These are phyloP conservation scores for Chiropotes sagulatus DNA, from an alignment of 2,797 vertebrate genomes.

Conservation along the genomic window DNA sequence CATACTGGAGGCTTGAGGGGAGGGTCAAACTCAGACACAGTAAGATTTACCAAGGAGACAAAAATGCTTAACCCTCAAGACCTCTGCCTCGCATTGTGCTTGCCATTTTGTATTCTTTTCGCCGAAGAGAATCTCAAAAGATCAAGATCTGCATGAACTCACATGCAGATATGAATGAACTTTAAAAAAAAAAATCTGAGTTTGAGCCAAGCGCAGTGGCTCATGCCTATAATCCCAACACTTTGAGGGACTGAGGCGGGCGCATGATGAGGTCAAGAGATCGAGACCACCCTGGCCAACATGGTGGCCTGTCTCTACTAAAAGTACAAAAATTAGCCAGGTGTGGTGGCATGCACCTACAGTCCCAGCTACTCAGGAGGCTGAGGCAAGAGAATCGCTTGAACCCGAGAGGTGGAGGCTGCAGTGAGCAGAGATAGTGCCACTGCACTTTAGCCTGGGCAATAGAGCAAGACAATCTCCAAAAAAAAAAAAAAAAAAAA, in stretches of 20 bases:
- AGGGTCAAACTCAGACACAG: neutral
- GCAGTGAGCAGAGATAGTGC: too few species aligned
- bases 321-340: too few species aligned
- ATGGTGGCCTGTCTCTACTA: too few species aligned
- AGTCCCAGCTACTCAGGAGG: too few species aligned
- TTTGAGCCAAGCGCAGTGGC: neutral
- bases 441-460: too few species aligned
- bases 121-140: neutral
- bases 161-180: neutral
- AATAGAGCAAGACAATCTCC: too few species aligned
- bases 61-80: neutral
- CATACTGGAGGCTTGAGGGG: accelerated
- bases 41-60: neutral
- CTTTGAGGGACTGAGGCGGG: accelerated
- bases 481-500: neutral
- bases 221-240: too few species aligned
- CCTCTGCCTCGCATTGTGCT: neutral
- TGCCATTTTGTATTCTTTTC: neutral
- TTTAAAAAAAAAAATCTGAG: neutral
- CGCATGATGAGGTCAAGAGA: too few species aligned
- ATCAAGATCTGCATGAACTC: neutral
- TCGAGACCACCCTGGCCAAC: too few species aligned
- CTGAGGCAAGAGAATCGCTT: too few species aligned
- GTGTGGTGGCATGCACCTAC: too few species aligned
- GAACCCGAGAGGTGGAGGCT: too few species aligned